Conservation (phyloP, 2,888 invertebrate species). For the Cantharis nigra region DNA sequence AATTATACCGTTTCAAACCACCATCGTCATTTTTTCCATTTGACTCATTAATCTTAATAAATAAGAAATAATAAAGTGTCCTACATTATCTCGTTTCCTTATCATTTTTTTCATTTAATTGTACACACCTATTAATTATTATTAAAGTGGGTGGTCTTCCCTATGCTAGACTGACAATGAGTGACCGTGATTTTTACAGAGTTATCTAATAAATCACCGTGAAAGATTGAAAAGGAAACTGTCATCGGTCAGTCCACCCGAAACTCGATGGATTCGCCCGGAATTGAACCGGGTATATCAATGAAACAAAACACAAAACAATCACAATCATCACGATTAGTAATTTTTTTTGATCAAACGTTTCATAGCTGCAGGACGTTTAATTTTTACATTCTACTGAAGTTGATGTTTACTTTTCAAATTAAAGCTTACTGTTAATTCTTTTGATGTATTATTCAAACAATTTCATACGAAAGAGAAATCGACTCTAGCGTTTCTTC, state of each 20-base stretch:
- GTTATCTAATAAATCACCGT: neutral
- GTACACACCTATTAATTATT: neutral
- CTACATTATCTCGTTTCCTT: neutral
- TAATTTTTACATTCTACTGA: neutral
- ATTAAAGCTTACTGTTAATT: neutral
- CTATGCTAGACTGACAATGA: neutral
- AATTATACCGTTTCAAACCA: neutral
- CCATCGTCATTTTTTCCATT: neutral
- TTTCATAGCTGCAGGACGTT: neutral
- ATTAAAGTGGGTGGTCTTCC: neutral
- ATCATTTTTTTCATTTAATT: neutral
- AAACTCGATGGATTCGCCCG: neutral
- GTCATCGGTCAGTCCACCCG: neutral
- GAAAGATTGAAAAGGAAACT: neutral
- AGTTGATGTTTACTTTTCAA: neutral
- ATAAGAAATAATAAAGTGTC: neutral
- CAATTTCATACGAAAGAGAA: neutral
- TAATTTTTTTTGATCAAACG: neutral
- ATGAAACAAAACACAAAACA: neutral
- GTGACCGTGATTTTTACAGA: neutral
- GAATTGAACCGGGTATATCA: no score
- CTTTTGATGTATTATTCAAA: neutral
- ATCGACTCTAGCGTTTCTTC: neutral
- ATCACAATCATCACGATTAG: neutral
- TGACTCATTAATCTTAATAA: constrained; percentile 2